Evolutionary conservation across 2,797 vertebrate species (phyloP).

Genomic region (Siniperca undulata): DNA sequence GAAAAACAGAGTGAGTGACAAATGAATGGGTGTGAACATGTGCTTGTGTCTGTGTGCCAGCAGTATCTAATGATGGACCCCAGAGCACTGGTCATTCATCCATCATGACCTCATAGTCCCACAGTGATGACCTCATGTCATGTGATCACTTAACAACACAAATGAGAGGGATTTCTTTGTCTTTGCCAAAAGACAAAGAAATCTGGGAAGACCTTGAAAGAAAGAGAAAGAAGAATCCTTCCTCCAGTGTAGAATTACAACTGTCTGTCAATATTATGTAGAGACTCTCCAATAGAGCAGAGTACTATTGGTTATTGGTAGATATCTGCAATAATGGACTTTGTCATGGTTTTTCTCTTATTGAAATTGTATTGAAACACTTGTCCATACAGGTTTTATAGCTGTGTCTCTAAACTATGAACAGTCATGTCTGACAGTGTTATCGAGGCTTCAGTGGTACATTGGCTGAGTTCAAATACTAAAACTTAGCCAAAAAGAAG

Average conservation of each 20-base stretch:
- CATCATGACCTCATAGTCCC: constrained; percentile 69
- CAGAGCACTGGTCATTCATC: constrained; percentile 36
- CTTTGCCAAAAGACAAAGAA: not conserved
- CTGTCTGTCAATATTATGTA: not conserved
- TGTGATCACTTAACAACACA: constrained; percentile 37
- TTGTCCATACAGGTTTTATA: not conserved
- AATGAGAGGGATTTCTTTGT: no score
- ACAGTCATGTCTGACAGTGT: not conserved
- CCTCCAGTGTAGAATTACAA: not conserved
- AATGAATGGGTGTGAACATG: constrained; percentile 53
- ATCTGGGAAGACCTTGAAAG: not conserved
- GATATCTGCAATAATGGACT: not conserved
- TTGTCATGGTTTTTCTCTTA: not conserved
- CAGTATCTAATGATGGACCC: constrained; percentile 40
- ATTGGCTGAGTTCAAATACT: not conserved
- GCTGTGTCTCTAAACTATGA: not conserved
- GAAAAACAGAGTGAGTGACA: constrained; percentile 9
- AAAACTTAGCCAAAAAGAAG: not conserved
- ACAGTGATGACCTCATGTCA: constrained; percentile 72
- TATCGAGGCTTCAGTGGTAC: not conserved
- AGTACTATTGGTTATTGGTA: not conserved
- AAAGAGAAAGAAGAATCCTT: constrained; percentile 1
- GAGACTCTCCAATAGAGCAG: not conserved
- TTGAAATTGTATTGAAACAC: not conserved
- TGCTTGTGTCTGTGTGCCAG: constrained; percentile 30